Evolutionary conservation across 1,140 invertebrate genomes (phyloP), one percentile per base, ranked within the genome.

Genomic region (Dolichoris vasculosae): DNA sequence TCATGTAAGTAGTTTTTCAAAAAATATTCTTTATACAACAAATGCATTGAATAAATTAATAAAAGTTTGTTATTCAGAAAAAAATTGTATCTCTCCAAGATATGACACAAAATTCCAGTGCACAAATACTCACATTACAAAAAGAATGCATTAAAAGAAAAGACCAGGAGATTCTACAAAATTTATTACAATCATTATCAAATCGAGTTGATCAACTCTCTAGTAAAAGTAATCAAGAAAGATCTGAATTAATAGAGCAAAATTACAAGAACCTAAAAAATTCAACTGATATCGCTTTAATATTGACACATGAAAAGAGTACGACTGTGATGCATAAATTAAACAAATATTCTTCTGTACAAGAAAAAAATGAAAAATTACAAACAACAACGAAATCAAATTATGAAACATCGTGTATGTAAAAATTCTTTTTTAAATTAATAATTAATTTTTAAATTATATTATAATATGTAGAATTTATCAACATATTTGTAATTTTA

Each of bases 91-190:
- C 80, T 9, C 88, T 94, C 59, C 90, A 91, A 87, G 93, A 94
- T 43, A 89, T 88, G 46, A 90, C 87, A 13, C 89, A 92, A 55
- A 93, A 92, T 80, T 89, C 93, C 30, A 93, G 90, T 82, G 90
- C 90, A 81, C 90, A 90, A 46, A 89, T 94, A 23, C 91, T 90
- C 76, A 92, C 93, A 8, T 85, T 94, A 38, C 88, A 93, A 79
- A 89, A 87, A 9, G 90, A 93, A 69, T 93, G 90, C 79, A 89
- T 89, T 35, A 92, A 82, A 84, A 91, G 80, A 86, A 85, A 87
- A 48, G 87, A 87, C 40, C 59, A 84, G 38, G 84, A 87, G 43
- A 78, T 87, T 43, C 63, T 67, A 78, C 80, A 87, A 75, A 55
- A 84, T 69, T 32, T 71, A 26, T 9, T 84, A 13, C 43, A 79